Conservation (phyloP, 2,888 invertebrate genomes). For the Apoderus coryli region DNA sequence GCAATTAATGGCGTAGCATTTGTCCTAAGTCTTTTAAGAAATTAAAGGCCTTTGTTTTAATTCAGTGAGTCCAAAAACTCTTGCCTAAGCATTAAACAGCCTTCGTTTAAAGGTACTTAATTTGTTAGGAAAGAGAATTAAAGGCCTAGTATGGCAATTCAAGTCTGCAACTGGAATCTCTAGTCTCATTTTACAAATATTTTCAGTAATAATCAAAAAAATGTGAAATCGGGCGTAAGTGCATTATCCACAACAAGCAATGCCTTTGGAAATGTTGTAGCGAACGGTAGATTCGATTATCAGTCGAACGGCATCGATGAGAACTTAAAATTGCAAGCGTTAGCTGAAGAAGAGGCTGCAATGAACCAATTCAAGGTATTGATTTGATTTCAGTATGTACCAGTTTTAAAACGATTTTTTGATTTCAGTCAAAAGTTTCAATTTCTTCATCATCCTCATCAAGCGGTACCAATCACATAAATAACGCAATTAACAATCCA, state of each 20-base stretch:
- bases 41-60: no score
- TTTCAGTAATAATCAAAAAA: slow-evolving; percentile 70
- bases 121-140: no score
- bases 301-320: slow-evolving; percentile 70
- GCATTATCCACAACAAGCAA: slow-evolving; percentile 78
- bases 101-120: no score
- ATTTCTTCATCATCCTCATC: slow-evolving; percentile 26
- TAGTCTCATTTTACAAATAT: no score
- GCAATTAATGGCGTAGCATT: no score
- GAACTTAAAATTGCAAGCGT: slow-evolving; percentile 65
- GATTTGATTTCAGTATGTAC: background rate
- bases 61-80: no score
- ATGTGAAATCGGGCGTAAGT: slow-evolving; percentile 78
- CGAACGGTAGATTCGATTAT: slow-evolving; percentile 29
- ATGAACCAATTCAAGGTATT: slow-evolving; percentile 88
- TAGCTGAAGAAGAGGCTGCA: slow-evolving; percentile 93
- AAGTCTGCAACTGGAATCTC: no score
- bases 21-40: no score
- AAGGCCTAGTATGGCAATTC: no score
- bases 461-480: slow-evolving; percentile 29
- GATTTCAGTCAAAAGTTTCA: slow-evolving; percentile 55
- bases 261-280: slow-evolving; percentile 73
- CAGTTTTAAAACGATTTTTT: slow-evolving; percentile 2
- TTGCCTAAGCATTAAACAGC: no score
- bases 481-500: slow-evolving; percentile 66